Evolutionary conservation across 2,797 vertebrate genomes (phyloP).

Genomic region (Psittacula derbiana): DNA sequence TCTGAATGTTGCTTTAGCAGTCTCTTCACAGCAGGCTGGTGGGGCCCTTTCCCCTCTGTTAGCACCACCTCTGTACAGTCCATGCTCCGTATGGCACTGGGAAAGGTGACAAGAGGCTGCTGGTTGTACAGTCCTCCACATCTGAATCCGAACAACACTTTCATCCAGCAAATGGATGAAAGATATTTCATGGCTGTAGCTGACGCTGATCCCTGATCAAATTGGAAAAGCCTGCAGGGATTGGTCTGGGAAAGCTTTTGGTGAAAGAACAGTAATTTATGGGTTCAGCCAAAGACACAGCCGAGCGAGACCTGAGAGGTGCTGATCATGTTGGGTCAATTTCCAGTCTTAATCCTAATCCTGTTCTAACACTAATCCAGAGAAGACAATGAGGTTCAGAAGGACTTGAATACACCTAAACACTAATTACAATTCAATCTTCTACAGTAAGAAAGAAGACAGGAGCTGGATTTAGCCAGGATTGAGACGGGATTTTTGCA

Average conservation of each 20-base stretch:
- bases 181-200: background rate
- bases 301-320: background rate
- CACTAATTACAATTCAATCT: background rate
- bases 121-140: background rate
- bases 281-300: background rate
- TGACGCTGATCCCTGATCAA: background rate
- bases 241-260: background rate
- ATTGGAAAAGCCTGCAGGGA: background rate
- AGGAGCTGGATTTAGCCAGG: background rate
- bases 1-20: background rate
- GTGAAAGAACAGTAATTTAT: background rate
- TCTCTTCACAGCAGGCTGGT: background rate
- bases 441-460: background rate
- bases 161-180: background rate
- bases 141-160: background rate
- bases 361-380: background rate
- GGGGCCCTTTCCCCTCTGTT: background rate
- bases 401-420: background rate
- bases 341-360: background rate
- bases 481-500: background rate
- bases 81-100: accelerated
- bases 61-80: background rate
- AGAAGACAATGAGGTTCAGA: background rate
- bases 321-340: background rate
- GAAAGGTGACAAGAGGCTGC: background rate